Base-by-base conservation (phyloP, 2,888 invertebrate species). In the Aphidius colemani region DNA sequence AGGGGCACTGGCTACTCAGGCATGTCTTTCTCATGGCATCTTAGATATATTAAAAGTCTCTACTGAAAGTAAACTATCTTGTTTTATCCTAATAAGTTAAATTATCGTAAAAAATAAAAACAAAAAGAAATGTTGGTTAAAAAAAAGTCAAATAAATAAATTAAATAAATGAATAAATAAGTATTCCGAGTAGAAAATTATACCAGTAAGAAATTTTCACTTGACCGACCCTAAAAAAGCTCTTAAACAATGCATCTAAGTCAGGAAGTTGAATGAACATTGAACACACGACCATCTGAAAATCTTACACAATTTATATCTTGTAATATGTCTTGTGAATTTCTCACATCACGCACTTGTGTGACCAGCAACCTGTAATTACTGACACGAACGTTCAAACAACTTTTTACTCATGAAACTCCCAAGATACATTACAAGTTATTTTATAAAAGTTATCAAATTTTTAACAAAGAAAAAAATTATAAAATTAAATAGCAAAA, bases 11-110 rank as follows among this genome's bases (percentile, higher is more conserved):
- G 56, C 53, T 61, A 50, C 64, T 55, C 59, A 53, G 56, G 59
- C 63, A 50, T 46, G 58, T 53, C 60, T 63, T 48, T 49, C 53
- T 49, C 72, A 68, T 71, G 70, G 67, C 44, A 69, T 69, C 61
- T 62, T 5, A 30, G 30, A 30, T 30, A 30, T 30, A 30, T 30
- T 30, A 30, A 30, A 5, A 30, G 11, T 55, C 45, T 46, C 13
- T 18, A 49, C 56, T 30, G 5, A 30, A 30, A 3, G 5, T 30
- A 30, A 30, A 18, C 13, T 18, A 18, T 18, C 13, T 18, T 18
- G 13, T 18, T 18, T 18, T 18, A 18, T 18, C 30, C 30, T 30
- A 30, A 30, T 30, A 30, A 30, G 30, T 30, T 30, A 30, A 30
- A 30, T 30, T 30, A 30, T 30, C 30, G 30, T 30, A 30, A 30